A percentile compares a stretch with the other conserved stretches of the same genome.
These are phyloP conservation scores for Caenorhabditis macrosperma DNA, from an alignment of 2,888 invertebrate species.

Conservation along the genomic window DNA sequence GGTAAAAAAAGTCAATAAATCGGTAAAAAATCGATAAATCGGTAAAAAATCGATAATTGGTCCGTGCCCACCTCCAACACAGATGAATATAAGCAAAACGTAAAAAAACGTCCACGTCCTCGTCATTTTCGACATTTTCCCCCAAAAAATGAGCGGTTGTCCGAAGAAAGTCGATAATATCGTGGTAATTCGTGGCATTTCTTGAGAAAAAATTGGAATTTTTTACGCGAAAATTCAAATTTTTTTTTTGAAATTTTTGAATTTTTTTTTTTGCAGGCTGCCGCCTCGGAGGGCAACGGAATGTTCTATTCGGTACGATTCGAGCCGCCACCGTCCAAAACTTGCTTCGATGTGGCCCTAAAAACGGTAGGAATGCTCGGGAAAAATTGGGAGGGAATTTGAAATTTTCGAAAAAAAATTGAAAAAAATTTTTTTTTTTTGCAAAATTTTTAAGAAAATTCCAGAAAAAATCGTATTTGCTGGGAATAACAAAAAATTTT, in stretches of 20 bases:
- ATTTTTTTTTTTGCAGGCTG: conserved; percentile 14
- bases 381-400: neutral
- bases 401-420: conserved; percentile 1
- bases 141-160: neutral
- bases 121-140: neutral
- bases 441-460: neutral
- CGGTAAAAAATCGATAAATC: too few species aligned
- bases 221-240: too few species aligned
- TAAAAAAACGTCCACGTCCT: neutral
- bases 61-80: neutral
- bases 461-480: too few species aligned
- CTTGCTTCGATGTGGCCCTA: conserved; percentile 52
- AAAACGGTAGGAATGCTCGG: too few species aligned
- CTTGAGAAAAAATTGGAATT: conserved; percentile 8
- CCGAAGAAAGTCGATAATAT: conserved; percentile 23
- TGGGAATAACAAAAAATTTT: too few species aligned
- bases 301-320: conserved; percentile 32
- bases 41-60: too few species aligned
- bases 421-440: neutral
- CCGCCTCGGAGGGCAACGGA: conserved; percentile 35
- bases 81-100: neutral
- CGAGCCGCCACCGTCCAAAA: conserved; percentile 57
- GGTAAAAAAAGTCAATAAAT: too few species aligned
- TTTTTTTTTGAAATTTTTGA: neutral
- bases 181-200: conserved; percentile 30